Evolutionary conservation across 2,113 vertebrate species (phyloP).

Genomic region (Nipponia nippon): DNA sequence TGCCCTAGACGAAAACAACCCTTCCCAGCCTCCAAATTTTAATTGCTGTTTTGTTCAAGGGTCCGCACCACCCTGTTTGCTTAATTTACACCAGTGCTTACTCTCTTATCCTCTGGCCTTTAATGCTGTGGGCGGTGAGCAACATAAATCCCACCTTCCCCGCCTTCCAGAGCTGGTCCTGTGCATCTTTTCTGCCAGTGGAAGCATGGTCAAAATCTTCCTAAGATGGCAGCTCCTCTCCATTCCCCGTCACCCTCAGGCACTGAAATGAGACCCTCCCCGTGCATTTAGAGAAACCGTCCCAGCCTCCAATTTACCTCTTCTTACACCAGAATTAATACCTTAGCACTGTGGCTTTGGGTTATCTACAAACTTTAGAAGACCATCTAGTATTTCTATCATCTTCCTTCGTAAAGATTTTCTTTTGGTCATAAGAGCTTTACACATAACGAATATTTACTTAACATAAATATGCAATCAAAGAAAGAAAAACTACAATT

Average conservation of each 20-base stretch:
- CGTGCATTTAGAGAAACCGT: not conserved
- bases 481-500: not conserved
- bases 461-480: not conserved
- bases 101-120: not conserved
- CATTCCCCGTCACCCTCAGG: not conserved
- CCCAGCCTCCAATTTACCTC: not conserved
- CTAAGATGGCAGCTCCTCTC: not conserved
- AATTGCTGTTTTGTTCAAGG: not conserved
- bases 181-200: not conserved
- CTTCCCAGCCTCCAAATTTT: not conserved
- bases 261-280: not conserved
- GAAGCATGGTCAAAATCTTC: not conserved
- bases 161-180: not conserved
- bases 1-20: accelerated
- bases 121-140: accelerated
- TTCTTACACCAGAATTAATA: not conserved
- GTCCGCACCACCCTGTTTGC: not conserved
- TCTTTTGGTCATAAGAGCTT: not conserved
- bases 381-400: not conserved
- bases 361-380: not conserved
- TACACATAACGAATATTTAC: not conserved
- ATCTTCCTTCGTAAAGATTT: not conserved
- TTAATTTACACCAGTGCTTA: not conserved
- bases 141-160: not conserved
- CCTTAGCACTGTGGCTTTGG: not conserved